phyloP scores from a whole-genome alignment of 1,140 invertebrate genomes.

The Belonocnema kinseyi region DNA sequence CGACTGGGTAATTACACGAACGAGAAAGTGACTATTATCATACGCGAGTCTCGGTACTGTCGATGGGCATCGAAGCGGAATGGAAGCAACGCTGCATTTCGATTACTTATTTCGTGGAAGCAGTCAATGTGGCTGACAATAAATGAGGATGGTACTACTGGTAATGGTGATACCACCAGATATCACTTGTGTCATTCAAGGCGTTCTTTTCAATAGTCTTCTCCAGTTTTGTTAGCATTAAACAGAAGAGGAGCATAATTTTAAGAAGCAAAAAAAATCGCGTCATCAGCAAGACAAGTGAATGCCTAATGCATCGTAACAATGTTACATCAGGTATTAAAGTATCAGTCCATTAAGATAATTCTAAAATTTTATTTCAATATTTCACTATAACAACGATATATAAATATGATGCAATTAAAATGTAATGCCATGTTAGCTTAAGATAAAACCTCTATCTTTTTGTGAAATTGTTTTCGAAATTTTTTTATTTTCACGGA shows the following conservation, averaged over 20 bases:
- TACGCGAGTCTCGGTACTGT: constrained; percentile 47
- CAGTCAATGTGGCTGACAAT: constrained; percentile 21
- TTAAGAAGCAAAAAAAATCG: constrained; percentile 43
- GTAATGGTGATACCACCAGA: neutral
- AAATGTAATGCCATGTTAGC: neutral
- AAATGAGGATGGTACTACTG: constrained; percentile 36
- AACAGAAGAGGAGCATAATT: constrained; percentile 39
- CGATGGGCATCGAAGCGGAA: constrained; percentile 57
- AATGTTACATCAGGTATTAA: neutral
- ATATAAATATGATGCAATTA: neutral
- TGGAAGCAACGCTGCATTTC: constrained; percentile 47
- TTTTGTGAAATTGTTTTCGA: too few relatives aligned
- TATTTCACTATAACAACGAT: neutral
- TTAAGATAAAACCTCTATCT: too few relatives aligned
- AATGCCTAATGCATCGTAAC: neutral
- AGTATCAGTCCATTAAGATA: neutral
- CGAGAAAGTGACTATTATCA: constrained; percentile 60
- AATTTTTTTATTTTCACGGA: too few relatives aligned
- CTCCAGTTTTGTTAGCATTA: constrained; percentile 9
- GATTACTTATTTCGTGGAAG: constrained; percentile 46
- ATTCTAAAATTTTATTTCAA: neutral
- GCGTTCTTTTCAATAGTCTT: constrained; percentile 12
- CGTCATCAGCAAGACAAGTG: constrained; percentile 34
- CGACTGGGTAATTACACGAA: constrained; percentile 45
- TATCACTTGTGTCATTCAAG: constrained; percentile 16